Conservation (phyloP, 2,113 vertebrate genomes). For the Marcusenius ussheri region DNA sequence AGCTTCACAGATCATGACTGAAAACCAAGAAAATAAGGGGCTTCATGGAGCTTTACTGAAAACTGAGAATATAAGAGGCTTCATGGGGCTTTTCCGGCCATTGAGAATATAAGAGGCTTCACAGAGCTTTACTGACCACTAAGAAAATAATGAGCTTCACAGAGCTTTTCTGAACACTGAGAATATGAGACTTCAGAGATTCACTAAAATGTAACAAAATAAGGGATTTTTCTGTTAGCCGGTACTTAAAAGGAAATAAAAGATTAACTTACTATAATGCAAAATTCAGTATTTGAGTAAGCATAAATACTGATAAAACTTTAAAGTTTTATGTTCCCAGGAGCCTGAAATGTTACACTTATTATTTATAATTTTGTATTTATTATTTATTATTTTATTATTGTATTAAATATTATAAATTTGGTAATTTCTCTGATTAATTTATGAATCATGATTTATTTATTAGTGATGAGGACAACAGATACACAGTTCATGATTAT, state of each 20-base stretch:
- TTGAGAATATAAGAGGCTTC: no score
- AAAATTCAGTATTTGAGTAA: not conserved
- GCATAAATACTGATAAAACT: not conserved
- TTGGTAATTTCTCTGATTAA: not conserved
- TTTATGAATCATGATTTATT: not conserved
- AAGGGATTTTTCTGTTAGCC: not conserved
- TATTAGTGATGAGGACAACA: not conserved
- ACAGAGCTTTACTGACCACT: not conserved
- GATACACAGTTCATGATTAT: not conserved
- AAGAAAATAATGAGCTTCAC: not conserved
- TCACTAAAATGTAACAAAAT: not conserved
- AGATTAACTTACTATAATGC: not conserved
- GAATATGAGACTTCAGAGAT: not conserved
- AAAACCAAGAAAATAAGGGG: no score
- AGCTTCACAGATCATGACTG: not conserved
- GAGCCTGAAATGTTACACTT: not conserved
- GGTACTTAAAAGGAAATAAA: not conserved
- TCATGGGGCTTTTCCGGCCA: not conserved
- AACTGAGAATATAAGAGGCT: not conserved
- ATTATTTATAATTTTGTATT: not conserved
- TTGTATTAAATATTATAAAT: not conserved
- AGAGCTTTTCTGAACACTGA: not conserved
- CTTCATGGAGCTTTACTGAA: not conserved
- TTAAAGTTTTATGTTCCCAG: not conserved
- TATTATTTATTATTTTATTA: not conserved